Evolutionary conservation across 1,140 invertebrate species (phyloP).

Genomic region (Steinernema feltiae): DNA sequence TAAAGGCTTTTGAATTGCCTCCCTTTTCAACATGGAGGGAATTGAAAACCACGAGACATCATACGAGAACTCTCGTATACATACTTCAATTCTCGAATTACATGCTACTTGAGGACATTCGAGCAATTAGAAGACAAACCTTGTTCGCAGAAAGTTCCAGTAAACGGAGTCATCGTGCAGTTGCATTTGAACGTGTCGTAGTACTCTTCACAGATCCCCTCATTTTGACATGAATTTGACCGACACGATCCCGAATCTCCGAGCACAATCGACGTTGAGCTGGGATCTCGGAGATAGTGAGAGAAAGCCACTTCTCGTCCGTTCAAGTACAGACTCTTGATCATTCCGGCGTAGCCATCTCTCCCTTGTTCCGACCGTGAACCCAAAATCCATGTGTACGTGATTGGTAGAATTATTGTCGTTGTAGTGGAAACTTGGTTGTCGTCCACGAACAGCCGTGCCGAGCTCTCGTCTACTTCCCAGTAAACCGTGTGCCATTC

Average conservation of each 20-base stretch:
- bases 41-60: no score
- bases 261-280: constrained; percentile 25
- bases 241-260: constrained; percentile 48
- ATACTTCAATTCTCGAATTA: no score
- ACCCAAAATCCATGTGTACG: constrained; percentile 45
- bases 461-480: constrained; percentile 48
- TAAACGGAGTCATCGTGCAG: constrained; percentile 52
- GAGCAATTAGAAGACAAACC: no score
- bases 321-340: constrained; percentile 38
- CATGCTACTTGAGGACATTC: no score
- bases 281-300: not conserved
- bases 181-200: constrained; percentile 55
- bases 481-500: constrained; percentile 53
- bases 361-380: constrained; percentile 41
- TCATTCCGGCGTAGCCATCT: constrained; percentile 45
- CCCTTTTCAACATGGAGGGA: no score
- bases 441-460: constrained; percentile 42
- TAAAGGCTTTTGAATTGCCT: no score
- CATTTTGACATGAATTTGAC: constrained; percentile 42
- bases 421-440: constrained; percentile 33
- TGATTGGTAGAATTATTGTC: constrained; percentile 42
- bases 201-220: constrained; percentile 47
- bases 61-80: no score
- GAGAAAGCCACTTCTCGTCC: constrained; percentile 21
- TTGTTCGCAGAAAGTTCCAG: constrained; percentile 51